These are phyloP conservation scores for Drosophila limbata DNA, from an alignment of 2,888 invertebrate species.

Conservation along the genomic window DNA sequence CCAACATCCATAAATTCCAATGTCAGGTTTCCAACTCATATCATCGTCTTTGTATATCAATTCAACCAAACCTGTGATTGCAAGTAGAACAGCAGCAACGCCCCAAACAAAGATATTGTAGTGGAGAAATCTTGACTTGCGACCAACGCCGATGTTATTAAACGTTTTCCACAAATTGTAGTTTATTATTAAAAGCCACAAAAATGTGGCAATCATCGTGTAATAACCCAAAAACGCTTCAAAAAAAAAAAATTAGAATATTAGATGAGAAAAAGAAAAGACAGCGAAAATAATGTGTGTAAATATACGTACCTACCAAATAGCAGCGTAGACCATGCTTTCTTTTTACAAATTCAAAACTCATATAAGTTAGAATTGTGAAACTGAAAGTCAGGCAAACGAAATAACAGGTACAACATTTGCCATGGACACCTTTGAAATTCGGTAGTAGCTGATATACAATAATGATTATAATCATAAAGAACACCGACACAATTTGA, in stretches of 20 bases:
- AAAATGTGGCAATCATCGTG: conserved; percentile 91
- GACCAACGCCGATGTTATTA: conserved; percentile 24
- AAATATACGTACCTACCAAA: conserved; percentile 27
- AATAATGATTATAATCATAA: conserved; percentile 88
- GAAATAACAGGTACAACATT: conserved; percentile 47
- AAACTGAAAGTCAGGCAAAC: conserved; percentile 33
- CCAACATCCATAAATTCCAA: conserved; percentile 87
- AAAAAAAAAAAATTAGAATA: not conserved
- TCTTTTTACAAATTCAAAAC: not conserved
- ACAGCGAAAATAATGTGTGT: too few species aligned
- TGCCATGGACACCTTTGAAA: conserved; percentile 30
- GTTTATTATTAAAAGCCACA: conserved; percentile 94
- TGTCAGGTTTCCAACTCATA: conserved; percentile 85
- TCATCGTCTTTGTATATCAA: not conserved
- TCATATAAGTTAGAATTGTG: not conserved
- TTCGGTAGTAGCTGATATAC: conserved; percentile 32
- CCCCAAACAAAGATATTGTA: conserved; percentile 82
- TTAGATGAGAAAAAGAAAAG: not conserved
- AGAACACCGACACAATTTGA: conserved; percentile 89
- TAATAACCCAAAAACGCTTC: conserved; percentile 86
- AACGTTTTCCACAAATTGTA: conserved; percentile 91
- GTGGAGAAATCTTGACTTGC: conserved; percentile 48
- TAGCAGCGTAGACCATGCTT: not conserved
- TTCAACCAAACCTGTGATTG: conserved; percentile 72
- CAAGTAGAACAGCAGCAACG: conserved; percentile 59